These are phyloP conservation scores for Brachyistius frenatus DNA, from an alignment of 2,113 vertebrate species.

Conservation along the genomic window DNA sequence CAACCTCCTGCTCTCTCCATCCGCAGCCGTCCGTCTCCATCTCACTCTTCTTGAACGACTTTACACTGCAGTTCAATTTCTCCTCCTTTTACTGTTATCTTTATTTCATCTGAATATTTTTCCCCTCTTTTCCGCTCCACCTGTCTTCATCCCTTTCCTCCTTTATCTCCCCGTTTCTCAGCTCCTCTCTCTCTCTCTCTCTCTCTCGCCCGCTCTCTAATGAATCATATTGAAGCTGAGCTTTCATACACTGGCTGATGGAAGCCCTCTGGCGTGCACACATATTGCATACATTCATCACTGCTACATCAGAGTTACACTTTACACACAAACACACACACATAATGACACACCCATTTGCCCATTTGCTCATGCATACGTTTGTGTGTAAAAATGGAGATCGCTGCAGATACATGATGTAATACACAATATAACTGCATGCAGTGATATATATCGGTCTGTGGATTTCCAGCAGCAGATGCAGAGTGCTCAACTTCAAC, in stretches of 20 bases:
- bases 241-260: conserved; percentile 79
- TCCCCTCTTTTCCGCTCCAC: conserved; percentile 1
- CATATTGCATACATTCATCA: conserved; percentile 87
- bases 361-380: conserved; percentile 38
- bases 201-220: conserved; percentile 53
- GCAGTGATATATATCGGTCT: background rate
- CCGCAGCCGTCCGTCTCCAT: background rate
- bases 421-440: conserved; percentile 3
- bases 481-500: background rate
- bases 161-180: conserved; percentile 18
- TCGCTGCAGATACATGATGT: background rate
- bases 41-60: background rate
- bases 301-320: conserved; percentile 67
- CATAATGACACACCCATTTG: conserved; percentile 34
- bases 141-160: conserved; percentile 18
- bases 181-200: conserved; percentile 1
- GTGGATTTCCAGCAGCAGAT: background rate
- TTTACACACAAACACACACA: conserved; percentile 59
- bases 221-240: conserved; percentile 81
- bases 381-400: conserved; percentile 26
- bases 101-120: conserved; percentile 19
- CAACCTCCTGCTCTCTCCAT: background rate
- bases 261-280: conserved; percentile 81
- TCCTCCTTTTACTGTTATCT: conserved; percentile 3
- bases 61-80: background rate